phyloP scores from a whole-genome alignment of 1,140 invertebrate species.

The Bombus terrestris region DNA sequence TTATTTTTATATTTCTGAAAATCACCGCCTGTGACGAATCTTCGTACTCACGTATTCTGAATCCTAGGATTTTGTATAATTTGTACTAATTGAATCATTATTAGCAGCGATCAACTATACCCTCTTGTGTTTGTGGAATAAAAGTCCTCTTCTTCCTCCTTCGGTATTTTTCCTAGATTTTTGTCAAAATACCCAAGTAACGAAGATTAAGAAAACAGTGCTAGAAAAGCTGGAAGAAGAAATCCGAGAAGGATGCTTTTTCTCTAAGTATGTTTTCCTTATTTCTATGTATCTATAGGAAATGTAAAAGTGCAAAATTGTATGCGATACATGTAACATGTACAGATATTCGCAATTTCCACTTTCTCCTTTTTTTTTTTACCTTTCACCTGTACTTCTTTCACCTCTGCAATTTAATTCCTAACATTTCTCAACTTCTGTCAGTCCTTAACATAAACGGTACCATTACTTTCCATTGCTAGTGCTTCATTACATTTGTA shows the following conservation, averaged over 20 bases:
- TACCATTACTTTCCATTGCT: neutral
- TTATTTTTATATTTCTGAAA: constrained; percentile 67
- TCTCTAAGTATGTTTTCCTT: constrained; percentile 13
- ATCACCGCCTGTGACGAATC: constrained; percentile 53
- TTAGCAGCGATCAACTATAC: neutral
- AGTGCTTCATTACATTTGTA: neutral
- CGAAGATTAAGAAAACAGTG: neutral
- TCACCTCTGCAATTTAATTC: too few relatives aligned
- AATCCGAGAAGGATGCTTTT: neutral
- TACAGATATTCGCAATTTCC: too few relatives aligned
- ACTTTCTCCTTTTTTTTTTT: too few relatives aligned
- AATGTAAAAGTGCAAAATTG: neutral
- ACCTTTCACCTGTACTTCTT: too few relatives aligned
- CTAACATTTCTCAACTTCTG: neutral
- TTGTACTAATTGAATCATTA: constrained; percentile 21
- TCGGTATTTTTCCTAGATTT: neutral
- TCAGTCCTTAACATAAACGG: neutral
- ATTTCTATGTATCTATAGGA: neutral
- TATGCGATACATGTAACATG: too few relatives aligned
- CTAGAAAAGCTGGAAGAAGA: neutral
- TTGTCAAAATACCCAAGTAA: neutral
- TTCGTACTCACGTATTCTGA: constrained; percentile 10
- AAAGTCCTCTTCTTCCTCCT: neutral
- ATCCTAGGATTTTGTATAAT: constrained; percentile 40
- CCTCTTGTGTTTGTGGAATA: constrained; percentile 28